Evolutionary conservation across 2,113 vertebrate genomes (phyloP), one percentile per base, ranked within the genome.

Genomic region (Galeopterus variegatus): DNA sequence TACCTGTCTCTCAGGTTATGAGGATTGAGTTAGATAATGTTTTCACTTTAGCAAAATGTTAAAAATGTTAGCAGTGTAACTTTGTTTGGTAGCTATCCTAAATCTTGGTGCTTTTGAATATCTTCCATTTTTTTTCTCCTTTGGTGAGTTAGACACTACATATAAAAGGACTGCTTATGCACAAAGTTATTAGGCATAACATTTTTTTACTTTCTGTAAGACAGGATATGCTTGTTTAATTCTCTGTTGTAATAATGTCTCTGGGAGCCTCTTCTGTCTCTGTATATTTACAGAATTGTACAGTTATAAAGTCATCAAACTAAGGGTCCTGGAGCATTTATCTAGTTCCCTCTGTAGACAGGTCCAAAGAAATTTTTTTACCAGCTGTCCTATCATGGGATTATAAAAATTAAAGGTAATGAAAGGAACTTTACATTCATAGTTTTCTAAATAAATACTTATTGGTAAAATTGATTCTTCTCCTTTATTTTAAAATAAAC

Each of bases 401-500:
- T 91, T 70, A 33, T 28, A 64, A 88, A 67, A 70, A 64, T 95
- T 45, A 65, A 36, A 76, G 92, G 7, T 33, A n/a, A 77, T 56
- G 36, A 81, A 60, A 89, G 17, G 23, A 96, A 60, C 28, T 41
- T 85, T 45, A 72, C 8, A 10, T 45, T 65, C 5, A 31, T 81
- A 79, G 54, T n/a, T 75, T 52, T 87, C 56, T 86, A 75, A 75
- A 21, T 87, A 58, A 70, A 70, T 26, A 9, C 21, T 92, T 87
- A 67, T 18, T 81, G 36, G 12, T 87, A 75, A 94, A n/a, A 26
- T 8, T 60, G 36, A 45, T 56, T 87, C 56, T 73, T 62, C 36
- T 50, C 45, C 58, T 88, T 88, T 93, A 56, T 65, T 93, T 93
- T 94, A 52, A 92, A 93, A 48, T 84, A 50, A 64, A 62, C 45